phyloP scores from a whole-genome alignment of 1,140 invertebrate genomes.

The Drosophila nikananu region DNA sequence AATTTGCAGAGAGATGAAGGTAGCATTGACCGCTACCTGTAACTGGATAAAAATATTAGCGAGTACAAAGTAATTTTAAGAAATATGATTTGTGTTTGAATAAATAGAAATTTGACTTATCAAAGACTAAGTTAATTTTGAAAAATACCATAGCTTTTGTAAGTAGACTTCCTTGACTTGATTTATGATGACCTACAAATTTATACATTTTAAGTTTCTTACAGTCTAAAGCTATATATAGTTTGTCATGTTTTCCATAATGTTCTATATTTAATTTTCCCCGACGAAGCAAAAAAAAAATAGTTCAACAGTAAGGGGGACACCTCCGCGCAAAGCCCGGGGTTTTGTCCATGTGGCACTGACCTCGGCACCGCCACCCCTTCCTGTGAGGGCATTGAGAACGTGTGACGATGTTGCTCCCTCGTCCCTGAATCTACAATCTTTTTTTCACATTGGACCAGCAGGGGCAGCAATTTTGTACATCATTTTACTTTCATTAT shows the following conservation, averaged over 20 bases:
- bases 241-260: neutral
- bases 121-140: too few species aligned
- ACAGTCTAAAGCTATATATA: neutral
- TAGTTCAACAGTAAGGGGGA: neutral
- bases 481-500: constrained; percentile 83
- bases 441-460: constrained; percentile 47
- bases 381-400: neutral
- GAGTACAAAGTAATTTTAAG: too few species aligned
- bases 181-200: too few species aligned
- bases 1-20: constrained; percentile 32
- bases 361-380: constrained; percentile 2
- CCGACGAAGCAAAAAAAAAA: neutral
- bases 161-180: too few species aligned
- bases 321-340: neutral
- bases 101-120: too few species aligned
- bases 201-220: neutral
- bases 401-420: constrained; percentile 33
- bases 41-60: neutral
- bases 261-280: neutral
- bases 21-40: neutral
- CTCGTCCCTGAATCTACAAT: neutral
- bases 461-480: constrained; percentile 65
- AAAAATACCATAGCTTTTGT: too few species aligned
- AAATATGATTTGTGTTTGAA: too few species aligned
- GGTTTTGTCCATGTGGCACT: neutral